These are phyloP conservation scores for Tinea pellionella DNA, from an alignment of 2,888 invertebrate genomes.

Conservation along the genomic window DNA sequence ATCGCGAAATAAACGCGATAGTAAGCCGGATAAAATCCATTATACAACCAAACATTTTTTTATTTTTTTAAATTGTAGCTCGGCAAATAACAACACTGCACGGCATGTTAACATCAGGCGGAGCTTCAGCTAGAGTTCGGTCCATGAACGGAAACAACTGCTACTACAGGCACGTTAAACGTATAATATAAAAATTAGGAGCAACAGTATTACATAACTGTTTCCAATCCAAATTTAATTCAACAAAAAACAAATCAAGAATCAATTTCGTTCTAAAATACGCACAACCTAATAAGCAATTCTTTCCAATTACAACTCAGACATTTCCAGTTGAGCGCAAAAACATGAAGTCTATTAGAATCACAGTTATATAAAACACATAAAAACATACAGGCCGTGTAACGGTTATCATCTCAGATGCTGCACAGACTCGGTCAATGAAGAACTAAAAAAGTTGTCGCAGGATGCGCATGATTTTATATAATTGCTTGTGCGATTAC, in stretches of 20 bases:
- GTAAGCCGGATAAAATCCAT: too few relatives aligned
- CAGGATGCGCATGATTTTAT: conserved; percentile 1
- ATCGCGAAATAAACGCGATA: too few relatives aligned
- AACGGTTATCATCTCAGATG: not conserved
- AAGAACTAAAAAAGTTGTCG: conserved; percentile 3
- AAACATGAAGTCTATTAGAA: conserved; percentile 40
- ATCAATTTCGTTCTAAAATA: not conserved
- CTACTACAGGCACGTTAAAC: too few relatives aligned
- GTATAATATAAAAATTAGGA: too few relatives aligned
- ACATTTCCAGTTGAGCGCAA: not conserved
- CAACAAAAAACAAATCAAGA: not conserved
- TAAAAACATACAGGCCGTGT: conserved; percentile 25
- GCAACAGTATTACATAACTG: too few relatives aligned
- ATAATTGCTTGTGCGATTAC: not conserved
- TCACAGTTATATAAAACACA: conserved; percentile 62
- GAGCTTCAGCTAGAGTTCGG: too few relatives aligned
- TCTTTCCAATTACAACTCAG: not conserved
- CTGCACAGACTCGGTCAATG: conserved; percentile 7
- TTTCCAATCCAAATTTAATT: too few relatives aligned
- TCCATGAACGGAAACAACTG: too few relatives aligned
- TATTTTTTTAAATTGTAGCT: too few relatives aligned
- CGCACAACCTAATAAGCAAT: not conserved
- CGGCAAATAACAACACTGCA: too few relatives aligned
- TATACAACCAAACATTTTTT: too few relatives aligned
- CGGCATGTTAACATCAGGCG: too few relatives aligned